A percentile compares a stretch with the other conserved stretches of the same genome.
Evolutionary conservation across 2,888 invertebrate genomes (phyloP).

Genomic region (Acanthoscelides obtectus): DNA sequence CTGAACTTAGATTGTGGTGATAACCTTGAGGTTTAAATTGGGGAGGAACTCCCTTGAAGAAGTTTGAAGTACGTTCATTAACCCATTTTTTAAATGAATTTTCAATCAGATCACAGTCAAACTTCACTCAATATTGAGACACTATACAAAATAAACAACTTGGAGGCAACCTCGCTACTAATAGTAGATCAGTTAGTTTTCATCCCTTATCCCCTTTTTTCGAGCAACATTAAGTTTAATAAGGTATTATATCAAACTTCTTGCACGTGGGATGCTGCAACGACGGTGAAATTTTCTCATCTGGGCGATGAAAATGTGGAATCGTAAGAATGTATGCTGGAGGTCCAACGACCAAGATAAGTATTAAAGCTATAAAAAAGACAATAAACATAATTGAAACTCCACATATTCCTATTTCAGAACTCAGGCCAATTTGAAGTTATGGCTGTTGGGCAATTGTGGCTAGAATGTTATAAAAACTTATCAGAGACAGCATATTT

Average conservation of each 20-base stretch:
- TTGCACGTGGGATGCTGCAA: background rate
- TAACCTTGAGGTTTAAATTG: no score
- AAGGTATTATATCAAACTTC: background rate
- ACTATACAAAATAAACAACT: no score
- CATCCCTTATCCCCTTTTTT: background rate
- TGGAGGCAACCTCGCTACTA: no score
- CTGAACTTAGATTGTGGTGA: no score
- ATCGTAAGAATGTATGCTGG: background rate
- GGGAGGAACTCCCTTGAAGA: no score
- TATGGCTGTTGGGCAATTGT: background rate
- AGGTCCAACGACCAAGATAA: background rate
- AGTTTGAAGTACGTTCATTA: no score
- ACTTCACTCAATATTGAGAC: no score
- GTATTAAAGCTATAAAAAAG: background rate
- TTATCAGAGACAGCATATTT: background rate
- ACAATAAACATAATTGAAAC: background rate
- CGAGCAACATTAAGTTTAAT: background rate
- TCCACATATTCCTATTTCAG: background rate
- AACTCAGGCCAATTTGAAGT: background rate
- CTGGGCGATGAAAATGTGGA: background rate
- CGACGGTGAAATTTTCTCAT: background rate
- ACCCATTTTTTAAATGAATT: no score
- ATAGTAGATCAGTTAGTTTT: no score
- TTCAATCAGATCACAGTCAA: no score
- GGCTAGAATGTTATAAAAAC: background rate